Conservation (phyloP, 2,888 invertebrate species). For the Baronia brevicornis region DNA sequence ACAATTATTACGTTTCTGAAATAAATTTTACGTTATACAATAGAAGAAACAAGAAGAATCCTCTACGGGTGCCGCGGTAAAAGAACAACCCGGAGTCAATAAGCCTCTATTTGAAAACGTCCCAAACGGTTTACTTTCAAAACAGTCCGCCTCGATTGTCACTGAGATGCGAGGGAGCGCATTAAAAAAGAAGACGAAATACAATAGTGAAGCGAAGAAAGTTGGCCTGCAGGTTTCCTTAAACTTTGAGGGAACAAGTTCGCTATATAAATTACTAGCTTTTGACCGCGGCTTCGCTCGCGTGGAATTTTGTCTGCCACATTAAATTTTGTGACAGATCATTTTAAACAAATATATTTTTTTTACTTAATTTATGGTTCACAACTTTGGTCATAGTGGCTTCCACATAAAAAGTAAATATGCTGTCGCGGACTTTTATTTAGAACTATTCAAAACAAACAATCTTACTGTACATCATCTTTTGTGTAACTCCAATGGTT, state of each 20-base stretch:
- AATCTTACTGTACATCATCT: no score
- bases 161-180: constrained; percentile 58
- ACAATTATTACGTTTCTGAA: neutral
- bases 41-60: constrained; percentile 46
- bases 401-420: no score
- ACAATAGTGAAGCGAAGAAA: constrained; percentile 56
- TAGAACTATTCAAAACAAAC: no score
- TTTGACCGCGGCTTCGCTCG: no score
- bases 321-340: no score
- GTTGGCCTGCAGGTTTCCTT: constrained; percentile 44
- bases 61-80: constrained; percentile 22
- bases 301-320: no score
- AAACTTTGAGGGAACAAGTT: constrained; percentile 54
- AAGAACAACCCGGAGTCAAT: constrained; percentile 51
- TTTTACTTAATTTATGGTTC: no score
- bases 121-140: constrained; percentile 56
- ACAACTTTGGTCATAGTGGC: no score
- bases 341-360: no score
- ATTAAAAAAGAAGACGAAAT: constrained; percentile 52
- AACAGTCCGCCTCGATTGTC: constrained; percentile 49
- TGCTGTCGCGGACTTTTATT: no score
- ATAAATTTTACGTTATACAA: constrained; percentile 1
- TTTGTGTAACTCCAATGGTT: no score
- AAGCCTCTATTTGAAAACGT: constrained; percentile 51
- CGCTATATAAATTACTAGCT: constrained; percentile 63